Percentiles rank a stretch among this genome's conserved stretches.
phyloP scores from a whole-genome alignment of 2,113 vertebrate genomes.

The Salminus brasiliensis region DNA sequence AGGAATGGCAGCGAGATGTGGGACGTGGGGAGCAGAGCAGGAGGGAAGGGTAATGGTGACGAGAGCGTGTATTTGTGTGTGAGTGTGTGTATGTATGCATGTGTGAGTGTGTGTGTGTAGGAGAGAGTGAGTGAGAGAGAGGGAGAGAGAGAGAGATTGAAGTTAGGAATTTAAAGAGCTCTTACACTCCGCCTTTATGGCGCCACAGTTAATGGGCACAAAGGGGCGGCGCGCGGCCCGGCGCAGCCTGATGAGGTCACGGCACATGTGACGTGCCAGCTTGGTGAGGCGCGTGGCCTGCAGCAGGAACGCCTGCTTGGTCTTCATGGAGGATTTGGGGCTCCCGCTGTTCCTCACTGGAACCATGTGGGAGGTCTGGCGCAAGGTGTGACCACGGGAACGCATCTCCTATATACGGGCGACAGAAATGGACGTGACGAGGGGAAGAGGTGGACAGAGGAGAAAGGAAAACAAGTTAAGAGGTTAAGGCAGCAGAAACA shows the following conservation, averaged over 20 bases:
- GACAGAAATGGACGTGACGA: not conserved
- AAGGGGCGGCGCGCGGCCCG: slow-evolving; percentile 95
- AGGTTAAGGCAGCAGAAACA: not conserved
- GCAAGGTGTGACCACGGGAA: slow-evolving; percentile 83
- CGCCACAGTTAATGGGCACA: slow-evolving; percentile 99
- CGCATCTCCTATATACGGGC: slow-evolving; percentile 79
- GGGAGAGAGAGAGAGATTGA: slow-evolving; percentile 70
- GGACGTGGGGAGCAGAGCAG: slow-evolving; percentile 53
- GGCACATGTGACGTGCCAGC: slow-evolving; percentile 97
- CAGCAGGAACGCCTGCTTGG: slow-evolving; percentile 94
- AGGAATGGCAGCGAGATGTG: slow-evolving; percentile 75
- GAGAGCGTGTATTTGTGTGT: slow-evolving; percentile 56
- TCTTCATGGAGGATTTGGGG: slow-evolving; percentile 96
- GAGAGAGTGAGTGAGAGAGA: slow-evolving; percentile 59
- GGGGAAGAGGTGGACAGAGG: not conserved
- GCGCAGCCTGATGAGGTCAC: slow-evolving; percentile 93
- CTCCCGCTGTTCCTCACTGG: slow-evolving; percentile 92
- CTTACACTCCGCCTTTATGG: slow-evolving; percentile 99
- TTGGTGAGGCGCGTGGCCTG: slow-evolving; percentile 96
- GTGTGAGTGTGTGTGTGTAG: slow-evolving; percentile 54
- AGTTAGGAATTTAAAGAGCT: slow-evolving; percentile 98
- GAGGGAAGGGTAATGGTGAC: slow-evolving; percentile 54
- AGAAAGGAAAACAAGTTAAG: not conserved
- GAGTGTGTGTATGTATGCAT: slow-evolving; percentile 47
- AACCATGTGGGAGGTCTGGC: slow-evolving; percentile 90